Conservation (phyloP, 1,140 invertebrate species). For the Heliconius himera region DNA sequence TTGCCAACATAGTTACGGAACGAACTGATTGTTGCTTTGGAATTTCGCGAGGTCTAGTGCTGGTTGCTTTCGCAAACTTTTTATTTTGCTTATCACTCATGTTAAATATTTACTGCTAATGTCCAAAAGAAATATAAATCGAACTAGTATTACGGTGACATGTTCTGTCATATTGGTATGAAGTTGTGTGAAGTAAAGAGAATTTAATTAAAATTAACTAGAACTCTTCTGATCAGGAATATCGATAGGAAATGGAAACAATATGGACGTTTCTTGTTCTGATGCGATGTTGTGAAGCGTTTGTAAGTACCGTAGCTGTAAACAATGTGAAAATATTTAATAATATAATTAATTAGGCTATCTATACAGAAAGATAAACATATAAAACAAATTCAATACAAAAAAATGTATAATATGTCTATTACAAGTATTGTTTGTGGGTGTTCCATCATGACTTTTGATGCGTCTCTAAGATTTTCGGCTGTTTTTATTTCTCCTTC, state of each 20-base stretch:
- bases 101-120: not conserved
- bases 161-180: not conserved
- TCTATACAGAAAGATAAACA: not conserved
- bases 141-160: not conserved
- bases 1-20: not conserved
- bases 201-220: not conserved
- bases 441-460: slow-evolving; percentile 54
- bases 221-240: slow-evolving; percentile 36
- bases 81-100: slow-evolving; percentile 9
- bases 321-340: slow-evolving; percentile 24
- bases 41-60: not conserved
- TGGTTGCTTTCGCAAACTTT: not conserved
- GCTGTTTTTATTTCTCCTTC: slow-evolving; percentile 66
- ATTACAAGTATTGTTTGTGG: slow-evolving; percentile 60
- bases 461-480: slow-evolving; percentile 57
- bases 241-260: slow-evolving; percentile 64
- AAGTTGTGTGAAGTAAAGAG: not conserved
- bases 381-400: not conserved
- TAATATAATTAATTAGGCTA: too few relatives aligned
- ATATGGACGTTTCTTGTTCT: slow-evolving; percentile 53
- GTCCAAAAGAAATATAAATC: not conserved
- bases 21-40: not conserved
- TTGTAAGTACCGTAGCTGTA: slow-evolving; percentile 67
- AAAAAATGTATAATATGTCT: not conserved
- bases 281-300: slow-evolving; percentile 57